These are phyloP conservation scores for Dryomyza anilis DNA, from an alignment of 2,888 invertebrate genomes.

Conservation along the genomic window DNA sequence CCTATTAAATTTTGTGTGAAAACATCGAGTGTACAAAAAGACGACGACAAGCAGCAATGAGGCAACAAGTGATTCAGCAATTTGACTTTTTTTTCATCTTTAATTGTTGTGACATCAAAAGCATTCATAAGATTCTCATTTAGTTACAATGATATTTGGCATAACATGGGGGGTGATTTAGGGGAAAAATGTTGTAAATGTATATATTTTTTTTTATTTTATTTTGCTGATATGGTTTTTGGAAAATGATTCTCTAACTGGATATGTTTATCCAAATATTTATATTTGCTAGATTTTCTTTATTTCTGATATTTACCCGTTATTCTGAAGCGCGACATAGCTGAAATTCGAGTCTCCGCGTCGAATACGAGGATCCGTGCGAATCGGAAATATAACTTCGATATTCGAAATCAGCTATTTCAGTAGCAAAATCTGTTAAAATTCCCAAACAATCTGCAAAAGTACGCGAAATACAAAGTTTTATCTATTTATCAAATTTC, in stretches of 20 bases:
- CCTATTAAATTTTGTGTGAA: slow-evolving; percentile 38
- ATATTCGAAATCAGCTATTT: too few species aligned
- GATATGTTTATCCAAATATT: too few species aligned
- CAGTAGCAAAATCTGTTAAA: not conserved
- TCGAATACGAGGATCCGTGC: too few species aligned
- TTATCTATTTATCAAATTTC: too few species aligned
- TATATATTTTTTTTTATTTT: not conserved
- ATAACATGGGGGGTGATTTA: not conserved
- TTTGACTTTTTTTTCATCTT: slow-evolving; percentile 40
- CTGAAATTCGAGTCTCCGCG: too few species aligned
- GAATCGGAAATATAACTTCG: not conserved
- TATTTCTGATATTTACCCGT: not conserved
- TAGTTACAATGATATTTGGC: slow-evolving; percentile 29
- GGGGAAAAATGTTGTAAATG: not conserved
- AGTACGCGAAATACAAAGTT: too few species aligned
- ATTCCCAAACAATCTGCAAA: too few species aligned
- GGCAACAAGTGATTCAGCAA: slow-evolving; percentile 60
- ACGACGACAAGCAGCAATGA: slow-evolving; percentile 55
- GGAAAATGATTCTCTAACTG: too few species aligned
- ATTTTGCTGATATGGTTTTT: not conserved
- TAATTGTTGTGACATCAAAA: slow-evolving; percentile 56
- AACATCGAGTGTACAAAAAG: slow-evolving; percentile 54
- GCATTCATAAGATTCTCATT: slow-evolving; percentile 57
- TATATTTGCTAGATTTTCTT: not conserved
- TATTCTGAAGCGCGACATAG: too few species aligned